phyloP scores from a whole-genome alignment of 2,113 vertebrate genomes.

The Potamarius usumacintae region DNA sequence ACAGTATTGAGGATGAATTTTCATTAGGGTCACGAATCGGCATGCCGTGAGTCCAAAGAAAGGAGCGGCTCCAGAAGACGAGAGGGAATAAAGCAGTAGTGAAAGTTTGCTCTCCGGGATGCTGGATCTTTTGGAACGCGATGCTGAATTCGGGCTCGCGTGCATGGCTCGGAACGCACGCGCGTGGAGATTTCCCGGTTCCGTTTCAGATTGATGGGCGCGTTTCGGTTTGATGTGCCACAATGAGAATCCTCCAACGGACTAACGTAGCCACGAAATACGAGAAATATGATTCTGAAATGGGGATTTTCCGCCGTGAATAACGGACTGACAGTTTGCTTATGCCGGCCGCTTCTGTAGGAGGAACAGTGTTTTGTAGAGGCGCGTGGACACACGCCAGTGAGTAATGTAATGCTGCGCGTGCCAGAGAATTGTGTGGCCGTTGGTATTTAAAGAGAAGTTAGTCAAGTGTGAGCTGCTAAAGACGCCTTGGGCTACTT shows the following conservation, averaged over 20 bases:
- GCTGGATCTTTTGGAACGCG: constrained; percentile 10
- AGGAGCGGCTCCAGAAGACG: neutral
- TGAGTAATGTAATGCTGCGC: constrained; percentile 8
- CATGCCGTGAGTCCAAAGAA: neutral
- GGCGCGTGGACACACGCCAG: constrained; percentile 10
- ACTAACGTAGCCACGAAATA: neutral
- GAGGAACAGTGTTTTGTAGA: neutral
- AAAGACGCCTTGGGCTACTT: neutral
- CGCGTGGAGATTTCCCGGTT: neutral
- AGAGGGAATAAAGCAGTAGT: neutral
- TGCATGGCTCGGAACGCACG: neutral
- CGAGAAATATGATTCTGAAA: neutral
- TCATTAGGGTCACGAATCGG: too few relatives aligned
- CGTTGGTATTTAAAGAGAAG: neutral
- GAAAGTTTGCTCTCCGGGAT: constrained; percentile 49
- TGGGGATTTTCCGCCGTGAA: neutral
- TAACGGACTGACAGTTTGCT: constrained; percentile 18
- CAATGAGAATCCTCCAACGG: neutral
- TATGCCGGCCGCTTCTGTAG: neutral
- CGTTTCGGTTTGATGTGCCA: neutral
- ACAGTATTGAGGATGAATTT: neutral
- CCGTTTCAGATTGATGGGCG: neutral
- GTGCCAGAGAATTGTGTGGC: neutral
- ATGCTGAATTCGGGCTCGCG: constrained; percentile 30
- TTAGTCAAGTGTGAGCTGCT: neutral